Percentiles rank a stretch among this genome's conserved stretches.
phyloP scores from a whole-genome alignment of 2,888 invertebrate species.

The Drosophila neonasuta region DNA sequence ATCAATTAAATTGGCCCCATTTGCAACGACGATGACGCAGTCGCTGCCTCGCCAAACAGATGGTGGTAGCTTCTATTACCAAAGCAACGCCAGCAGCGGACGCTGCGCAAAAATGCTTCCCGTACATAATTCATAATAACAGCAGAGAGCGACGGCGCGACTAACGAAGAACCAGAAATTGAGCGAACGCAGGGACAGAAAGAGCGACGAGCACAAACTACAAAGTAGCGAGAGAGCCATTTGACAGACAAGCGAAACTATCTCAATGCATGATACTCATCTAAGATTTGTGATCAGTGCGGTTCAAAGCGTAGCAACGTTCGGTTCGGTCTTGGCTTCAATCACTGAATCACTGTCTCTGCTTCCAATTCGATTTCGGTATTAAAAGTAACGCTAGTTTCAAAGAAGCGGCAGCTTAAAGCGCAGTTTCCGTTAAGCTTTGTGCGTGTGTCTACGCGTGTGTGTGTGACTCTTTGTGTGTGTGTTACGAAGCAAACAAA shows the following conservation, averaged over 20 bases:
- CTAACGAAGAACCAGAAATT: conserved; percentile 9
- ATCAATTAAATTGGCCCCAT: conserved; percentile 56
- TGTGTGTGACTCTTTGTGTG: conserved; percentile 13
- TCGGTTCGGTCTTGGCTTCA: conserved; percentile 28
- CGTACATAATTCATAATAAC: conserved; percentile 65
- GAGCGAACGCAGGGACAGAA: background rate
- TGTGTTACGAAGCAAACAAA: conserved; percentile 7
- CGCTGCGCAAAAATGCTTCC: conserved; percentile 32
- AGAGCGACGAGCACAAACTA: conserved; percentile 5
- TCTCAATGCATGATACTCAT: conserved; percentile 39
- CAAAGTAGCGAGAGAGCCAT: background rate
- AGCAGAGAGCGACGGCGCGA: conserved; percentile 20
- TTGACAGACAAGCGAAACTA: conserved; percentile 42
- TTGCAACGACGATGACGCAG: conserved; percentile 51
- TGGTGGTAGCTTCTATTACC: conserved; percentile 45
- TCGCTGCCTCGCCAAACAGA: conserved; percentile 28
- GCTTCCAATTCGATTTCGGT: background rate
- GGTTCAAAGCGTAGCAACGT: conserved; percentile 58
- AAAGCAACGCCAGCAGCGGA: conserved; percentile 33
- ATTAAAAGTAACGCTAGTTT: conserved; percentile 25
- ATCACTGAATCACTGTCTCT: background rate
- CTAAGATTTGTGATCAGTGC: conserved; percentile 49
- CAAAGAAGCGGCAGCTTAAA: conserved; percentile 21
- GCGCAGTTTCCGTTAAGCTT: conserved; percentile 62
- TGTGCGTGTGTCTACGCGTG: conserved; percentile 7